Evolutionary conservation across 1,140 invertebrate species (phyloP), one percentile per base, ranked within the genome.

Genomic region (Aphis craccivora): DNA sequence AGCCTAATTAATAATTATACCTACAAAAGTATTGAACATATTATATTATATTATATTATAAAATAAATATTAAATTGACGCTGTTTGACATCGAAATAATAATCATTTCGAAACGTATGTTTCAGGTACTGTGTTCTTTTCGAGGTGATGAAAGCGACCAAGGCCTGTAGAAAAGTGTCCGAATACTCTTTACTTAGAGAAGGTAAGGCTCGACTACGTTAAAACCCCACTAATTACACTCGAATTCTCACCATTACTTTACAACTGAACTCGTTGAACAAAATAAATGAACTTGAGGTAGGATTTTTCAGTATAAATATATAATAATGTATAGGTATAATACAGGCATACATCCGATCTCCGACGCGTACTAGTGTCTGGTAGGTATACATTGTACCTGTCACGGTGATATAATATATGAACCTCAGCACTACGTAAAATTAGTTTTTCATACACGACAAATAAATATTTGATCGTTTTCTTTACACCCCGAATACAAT

Each of bases 61-160:
- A 30, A 67, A 67, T n/a, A n/a, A 67, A 11, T 60, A 67, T 14
- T 67, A 5, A 14, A 3, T 14, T 30, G 4, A 30, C 30, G 60
- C 30, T 3, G 60, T 67, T 67, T 60, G 35, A 81, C 11, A 81
- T 81, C 35, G 20, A 22, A 37, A 51, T 45, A 35, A 25, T 53
- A 22, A 89, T n/a, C n/a, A 0, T 94, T 94, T 94, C 51, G 22
- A 43, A 23, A 11, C 6, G 94, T 94, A 94, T 95, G 95, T 94
- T 96, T 45, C 96, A 98, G 97, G 95, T 98, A 98, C 95, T 98
- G 97, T 95, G 97, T 98, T 9, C 97, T 97, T 94, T 98, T 97
- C 94, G 97, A 98, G 95, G 96, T 98, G 30, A 96, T 97, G 81
- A 98, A 98, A 95, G 96, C 97, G 8, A 97, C 97, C 9, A 97